These are phyloP conservation scores for Drosophila basisetae DNA, from an alignment of 2,888 invertebrate species.

Conservation along the genomic window DNA sequence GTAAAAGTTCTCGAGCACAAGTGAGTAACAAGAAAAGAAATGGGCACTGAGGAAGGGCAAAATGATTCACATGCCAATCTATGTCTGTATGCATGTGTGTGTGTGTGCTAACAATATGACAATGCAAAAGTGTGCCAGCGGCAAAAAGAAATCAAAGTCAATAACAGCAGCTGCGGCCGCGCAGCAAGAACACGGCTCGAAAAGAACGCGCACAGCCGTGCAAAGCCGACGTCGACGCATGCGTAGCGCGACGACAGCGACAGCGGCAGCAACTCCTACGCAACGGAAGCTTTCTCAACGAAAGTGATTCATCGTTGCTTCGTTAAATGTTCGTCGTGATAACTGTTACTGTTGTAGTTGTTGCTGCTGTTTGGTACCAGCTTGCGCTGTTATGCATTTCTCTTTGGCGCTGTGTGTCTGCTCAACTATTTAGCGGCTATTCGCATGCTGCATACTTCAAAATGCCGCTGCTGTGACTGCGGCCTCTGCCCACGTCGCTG, in stretches of 20 bases:
- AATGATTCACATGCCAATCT: neutral
- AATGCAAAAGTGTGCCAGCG: constrained; percentile 70
- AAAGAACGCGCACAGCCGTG: constrained; percentile 39
- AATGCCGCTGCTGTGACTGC: constrained; percentile 9
- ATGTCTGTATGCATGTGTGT: constrained; percentile 1
- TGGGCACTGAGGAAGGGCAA: constrained; percentile 14
- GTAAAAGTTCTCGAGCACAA: constrained; percentile 18
- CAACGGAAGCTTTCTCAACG: constrained; percentile 77
- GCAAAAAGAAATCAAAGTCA: constrained; percentile 70
- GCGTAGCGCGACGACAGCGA: constrained; percentile 20
- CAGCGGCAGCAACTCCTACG: constrained; percentile 56
- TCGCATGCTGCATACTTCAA: constrained; percentile 29
- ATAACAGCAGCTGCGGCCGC: constrained; percentile 30
- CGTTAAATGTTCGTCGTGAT: constrained; percentile 37
- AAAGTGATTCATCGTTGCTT: constrained; percentile 70
- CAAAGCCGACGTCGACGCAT: constrained; percentile 36
- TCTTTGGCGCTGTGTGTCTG: constrained; percentile 63
- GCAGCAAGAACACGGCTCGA: constrained; percentile 29
- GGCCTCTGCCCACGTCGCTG: constrained; percentile 10
- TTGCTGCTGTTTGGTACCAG: constrained; percentile 8
- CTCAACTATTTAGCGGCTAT: constrained; percentile 56
- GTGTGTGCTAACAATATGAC: constrained; percentile 32
- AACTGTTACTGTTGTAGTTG: constrained; percentile 10
- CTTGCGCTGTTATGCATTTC: constrained; percentile 70
- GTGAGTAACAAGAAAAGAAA: constrained; percentile 33